Evolutionary conservation across 2,113 vertebrate species (phyloP).

Genomic region (Forbesichthys papilliferus): DNA sequence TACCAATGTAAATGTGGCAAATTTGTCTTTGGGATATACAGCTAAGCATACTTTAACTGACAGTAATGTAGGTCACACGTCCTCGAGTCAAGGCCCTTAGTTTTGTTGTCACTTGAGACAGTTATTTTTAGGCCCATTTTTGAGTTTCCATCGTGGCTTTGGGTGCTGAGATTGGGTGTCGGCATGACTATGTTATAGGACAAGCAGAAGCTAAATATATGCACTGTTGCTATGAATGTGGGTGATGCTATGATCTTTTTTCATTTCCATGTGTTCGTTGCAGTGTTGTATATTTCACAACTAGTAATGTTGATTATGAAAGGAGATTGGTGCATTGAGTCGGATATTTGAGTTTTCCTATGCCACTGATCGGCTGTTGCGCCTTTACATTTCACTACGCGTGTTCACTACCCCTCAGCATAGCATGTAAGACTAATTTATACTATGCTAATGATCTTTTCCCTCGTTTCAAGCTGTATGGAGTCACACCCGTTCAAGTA

Average conservation of each 20-base stretch:
- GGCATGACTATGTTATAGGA: slow-evolving; percentile 67
- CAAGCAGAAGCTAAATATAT: slow-evolving; percentile 75
- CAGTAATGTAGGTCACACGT: slow-evolving; percentile 61
- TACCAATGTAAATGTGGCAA: neutral
- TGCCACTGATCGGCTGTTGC: neutral
- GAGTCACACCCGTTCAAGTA: neutral
- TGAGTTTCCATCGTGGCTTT: slow-evolving; percentile 71
- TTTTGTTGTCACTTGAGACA: slow-evolving; percentile 79
- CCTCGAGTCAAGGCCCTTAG: slow-evolving; percentile 61
- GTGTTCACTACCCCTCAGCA: neutral
- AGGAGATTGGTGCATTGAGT: neutral
- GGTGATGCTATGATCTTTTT: slow-evolving; percentile 38
- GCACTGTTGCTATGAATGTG: slow-evolving; percentile 75
- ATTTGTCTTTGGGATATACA: slow-evolving; percentile 11
- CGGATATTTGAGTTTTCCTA: slow-evolving; percentile 1
- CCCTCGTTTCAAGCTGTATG: neutral
- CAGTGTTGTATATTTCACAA: slow-evolving; percentile 33
- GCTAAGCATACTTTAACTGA: slow-evolving; percentile 33
- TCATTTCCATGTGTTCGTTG: slow-evolving; percentile 18
- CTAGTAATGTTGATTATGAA: slow-evolving; percentile 7
- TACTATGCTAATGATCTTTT: neutral
- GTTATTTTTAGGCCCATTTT: slow-evolving; percentile 80
- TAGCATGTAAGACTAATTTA: slow-evolving; percentile 3
- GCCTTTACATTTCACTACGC: neutral
- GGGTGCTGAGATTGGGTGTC: slow-evolving; percentile 74